These are phyloP conservation scores for Cynodonichthys magdalenae DNA, from an alignment of 2,797 vertebrate genomes.

Conservation along the genomic window DNA sequence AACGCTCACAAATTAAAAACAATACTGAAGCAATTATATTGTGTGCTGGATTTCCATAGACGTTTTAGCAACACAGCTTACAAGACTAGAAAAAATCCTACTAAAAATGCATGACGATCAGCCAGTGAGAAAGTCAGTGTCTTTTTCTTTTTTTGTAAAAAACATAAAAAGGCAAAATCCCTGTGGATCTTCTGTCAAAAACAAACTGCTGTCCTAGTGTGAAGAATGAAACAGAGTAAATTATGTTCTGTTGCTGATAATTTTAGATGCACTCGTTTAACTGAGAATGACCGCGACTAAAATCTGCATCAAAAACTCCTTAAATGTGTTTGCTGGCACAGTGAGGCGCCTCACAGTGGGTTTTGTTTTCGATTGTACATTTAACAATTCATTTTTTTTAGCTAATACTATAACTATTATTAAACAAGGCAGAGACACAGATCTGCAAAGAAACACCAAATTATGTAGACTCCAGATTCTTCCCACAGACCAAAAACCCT, in stretches of 20 bases:
- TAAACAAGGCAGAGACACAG: no score
- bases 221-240: slow-evolving; percentile 20
- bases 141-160: background rate
- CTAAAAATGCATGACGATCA: slow-evolving; percentile 32
- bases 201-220: slow-evolving; percentile 20
- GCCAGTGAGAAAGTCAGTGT: slow-evolving; percentile 1
- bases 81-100: slow-evolving; percentile 7
- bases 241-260: slow-evolving; percentile 1
- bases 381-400: no score
- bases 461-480: no score
- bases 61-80: slow-evolving; percentile 36
- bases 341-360: no score
- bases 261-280: background rate
- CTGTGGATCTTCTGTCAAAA: slow-evolving; percentile 22
- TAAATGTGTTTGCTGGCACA: no score
- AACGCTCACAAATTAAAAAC: background rate
- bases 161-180: slow-evolving; percentile 28
- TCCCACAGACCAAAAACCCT: no score
- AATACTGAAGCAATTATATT: slow-evolving; percentile 18
- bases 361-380: no score
- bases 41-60: slow-evolving; percentile 46
- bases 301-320: no score
- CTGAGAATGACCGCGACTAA: slow-evolving; percentile 24
- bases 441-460: no score
- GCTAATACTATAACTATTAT: no score